Conservation (phyloP, 1,140 invertebrate genomes). For the Gryllus bimaculatus region DNA sequence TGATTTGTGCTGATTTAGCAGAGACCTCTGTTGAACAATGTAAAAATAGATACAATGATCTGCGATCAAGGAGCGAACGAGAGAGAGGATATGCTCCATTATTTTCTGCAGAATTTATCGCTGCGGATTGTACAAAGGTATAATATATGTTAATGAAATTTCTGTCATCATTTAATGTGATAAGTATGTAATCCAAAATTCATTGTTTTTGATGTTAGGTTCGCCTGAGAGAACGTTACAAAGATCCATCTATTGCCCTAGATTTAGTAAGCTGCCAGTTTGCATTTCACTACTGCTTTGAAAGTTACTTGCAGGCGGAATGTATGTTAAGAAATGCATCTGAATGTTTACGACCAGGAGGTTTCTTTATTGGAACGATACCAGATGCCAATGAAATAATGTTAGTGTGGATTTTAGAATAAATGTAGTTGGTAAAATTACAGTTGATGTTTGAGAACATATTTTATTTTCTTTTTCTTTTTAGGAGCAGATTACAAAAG, state of each 20-base stretch:
- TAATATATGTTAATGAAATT: background rate
- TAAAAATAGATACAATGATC: conserved; percentile 53
- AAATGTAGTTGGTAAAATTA: background rate
- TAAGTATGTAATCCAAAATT: background rate
- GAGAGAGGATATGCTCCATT: conserved; percentile 28
- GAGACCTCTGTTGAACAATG: conserved; percentile 84
- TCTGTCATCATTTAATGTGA: background rate
- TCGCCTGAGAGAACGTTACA: conserved; percentile 57
- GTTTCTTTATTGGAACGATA: conserved; percentile 94
- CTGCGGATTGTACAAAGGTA: conserved; percentile 83
- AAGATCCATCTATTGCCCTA: conserved; percentile 63
- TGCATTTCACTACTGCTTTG: conserved; percentile 94
- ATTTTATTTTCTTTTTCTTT: conserved; percentile 20
- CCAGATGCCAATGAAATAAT: conserved; percentile 89
- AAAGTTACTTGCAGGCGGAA: conserved; percentile 81
- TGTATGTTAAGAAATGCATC: conserved; percentile 88
- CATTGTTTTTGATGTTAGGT: conserved; percentile 34
- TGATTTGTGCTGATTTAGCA: conserved; percentile 95
- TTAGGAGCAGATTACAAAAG: conserved; percentile 48
- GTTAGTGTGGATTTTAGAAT: conserved; percentile 36
- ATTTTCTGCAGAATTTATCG: conserved; percentile 85
- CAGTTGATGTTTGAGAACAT: background rate
- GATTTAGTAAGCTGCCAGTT: conserved; percentile 96
- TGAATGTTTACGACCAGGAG: conserved; percentile 77
- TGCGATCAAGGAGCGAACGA: conserved; percentile 29